Evolutionary conservation across 2,888 invertebrate species (phyloP), one percentile per base, ranked within the genome.

Genomic region (Sminthurides aquaticus): DNA sequence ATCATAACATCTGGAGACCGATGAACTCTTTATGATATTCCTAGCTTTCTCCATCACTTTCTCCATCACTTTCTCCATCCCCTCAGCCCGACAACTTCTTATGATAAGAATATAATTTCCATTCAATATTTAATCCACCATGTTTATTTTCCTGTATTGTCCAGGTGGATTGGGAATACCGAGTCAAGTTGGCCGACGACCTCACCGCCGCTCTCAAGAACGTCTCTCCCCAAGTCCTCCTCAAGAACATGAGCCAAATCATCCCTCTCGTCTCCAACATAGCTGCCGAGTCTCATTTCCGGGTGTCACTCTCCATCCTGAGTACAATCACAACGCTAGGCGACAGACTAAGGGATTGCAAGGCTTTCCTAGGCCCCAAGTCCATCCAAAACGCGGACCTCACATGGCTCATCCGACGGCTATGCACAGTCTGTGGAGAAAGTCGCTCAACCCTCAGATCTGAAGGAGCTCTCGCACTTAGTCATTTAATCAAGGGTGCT

Each of bases 401-500:
- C n/a, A 71, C 71, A 20, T 72, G 72, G 71, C 59, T 74, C 18
- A 57, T 74, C 48, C 57, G 71, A 25, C 64, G 69, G 57, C 67
- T 74, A 24, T 74, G 74, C 62, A 70, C 69, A 22, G 61, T 72
- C 28, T 69, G 69, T 49, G 71, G 70, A 25, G 74, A 74, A 58
- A 69, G 71, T 34, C 65, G 71, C 48, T 72, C 72, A 20, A 68
- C 69, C 8, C 34, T 73, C 24, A 66, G 68, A 26, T 69, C 67
- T 49, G 74, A 72, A 61, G 71, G 71, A 26, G 69, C 69, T 49
- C 24, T 70, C 11, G 70, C 71, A 11, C 57, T 74, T 28, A 69
- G 70, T 57, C 66, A 67, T 34, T 64, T 74, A 57, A 70, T 74
- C 20, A 70, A 69, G 49, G 71, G 69, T 2, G 72, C 69, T 1